A percentile compares a stretch with the other conserved stretches of the same genome.
Evolutionary conservation across 2,797 vertebrate species (phyloP).

Genomic region (Coracias cyanogaster): DNA sequence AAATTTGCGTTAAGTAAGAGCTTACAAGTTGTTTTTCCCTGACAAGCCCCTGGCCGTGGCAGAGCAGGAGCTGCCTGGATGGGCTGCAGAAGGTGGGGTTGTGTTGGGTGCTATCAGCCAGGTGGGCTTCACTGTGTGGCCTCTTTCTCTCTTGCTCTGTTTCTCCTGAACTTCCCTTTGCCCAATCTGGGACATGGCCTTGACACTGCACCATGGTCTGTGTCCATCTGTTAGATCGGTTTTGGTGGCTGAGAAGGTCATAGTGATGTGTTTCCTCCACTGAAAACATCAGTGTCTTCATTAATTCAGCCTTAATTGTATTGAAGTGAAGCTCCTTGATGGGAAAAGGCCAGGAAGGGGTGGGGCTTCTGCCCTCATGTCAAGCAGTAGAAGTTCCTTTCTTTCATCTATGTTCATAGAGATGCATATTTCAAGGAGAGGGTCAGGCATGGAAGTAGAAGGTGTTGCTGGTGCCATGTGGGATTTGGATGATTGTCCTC

Average conservation of each 20-base stretch:
- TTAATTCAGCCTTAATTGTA: not conserved
- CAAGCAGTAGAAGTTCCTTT: not conserved
- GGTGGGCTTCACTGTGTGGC: not conserved
- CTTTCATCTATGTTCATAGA: not conserved
- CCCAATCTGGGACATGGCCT: accelerated
- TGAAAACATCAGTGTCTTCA: not conserved
- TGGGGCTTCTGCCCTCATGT: not conserved
- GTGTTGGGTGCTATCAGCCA: not conserved
- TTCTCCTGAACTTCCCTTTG: not conserved
- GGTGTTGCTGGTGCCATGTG: not conserved
- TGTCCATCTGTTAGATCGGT: accelerated
- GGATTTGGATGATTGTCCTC: not conserved
- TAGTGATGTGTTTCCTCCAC: not conserved
- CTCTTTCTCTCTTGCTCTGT: not conserved
- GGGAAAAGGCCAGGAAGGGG: not conserved
- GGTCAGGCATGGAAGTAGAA: not conserved
- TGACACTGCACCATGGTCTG: accelerated
- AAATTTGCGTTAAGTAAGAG: constrained; percentile 25
- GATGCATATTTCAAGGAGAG: not conserved
- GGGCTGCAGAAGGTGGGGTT: not conserved
- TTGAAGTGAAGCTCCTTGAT: not conserved
- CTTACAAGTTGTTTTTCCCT: not conserved
- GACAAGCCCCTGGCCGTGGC: not conserved
- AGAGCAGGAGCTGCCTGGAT: not conserved
- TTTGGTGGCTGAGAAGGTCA: not conserved